phyloP scores from a whole-genome alignment of 2,888 invertebrate species.

The Troides oblongomaculatus region DNA sequence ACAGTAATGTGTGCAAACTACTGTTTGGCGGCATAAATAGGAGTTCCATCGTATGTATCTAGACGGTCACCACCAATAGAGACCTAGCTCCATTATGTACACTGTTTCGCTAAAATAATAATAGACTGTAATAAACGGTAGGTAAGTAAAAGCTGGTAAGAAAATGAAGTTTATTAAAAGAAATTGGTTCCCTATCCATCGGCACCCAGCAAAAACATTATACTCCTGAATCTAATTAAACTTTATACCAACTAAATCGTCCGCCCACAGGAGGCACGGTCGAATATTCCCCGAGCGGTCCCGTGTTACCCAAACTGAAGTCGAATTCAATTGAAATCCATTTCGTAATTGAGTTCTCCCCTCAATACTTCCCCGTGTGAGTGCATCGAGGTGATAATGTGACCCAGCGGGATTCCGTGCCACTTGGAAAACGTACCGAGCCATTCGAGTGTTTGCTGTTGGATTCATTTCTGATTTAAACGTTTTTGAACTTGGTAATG shows the following conservation, averaged over 20 bases:
- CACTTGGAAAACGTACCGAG: slow-evolving; percentile 20
- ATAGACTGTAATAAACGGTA: too few species aligned
- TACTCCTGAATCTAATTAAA: slow-evolving; percentile 17
- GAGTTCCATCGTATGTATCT: too few species aligned
- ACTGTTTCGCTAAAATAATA: too few species aligned
- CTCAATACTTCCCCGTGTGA: slow-evolving; percentile 32
- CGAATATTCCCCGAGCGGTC: slow-evolving; percentile 35
- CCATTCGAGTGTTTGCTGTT: slow-evolving; percentile 9
- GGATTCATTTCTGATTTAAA: slow-evolving; percentile 21
- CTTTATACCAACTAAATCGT: slow-evolving; percentile 9
- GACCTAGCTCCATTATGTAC: too few species aligned
- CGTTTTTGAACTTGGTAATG: slow-evolving; percentile 5
- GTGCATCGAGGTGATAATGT: slow-evolving; percentile 29
- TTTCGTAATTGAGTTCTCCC: slow-evolving; percentile 61
- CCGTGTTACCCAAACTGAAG: slow-evolving; percentile 43
- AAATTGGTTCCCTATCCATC: not conserved
- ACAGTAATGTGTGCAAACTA: too few species aligned
- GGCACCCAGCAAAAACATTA: not conserved
- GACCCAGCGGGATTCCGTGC: slow-evolving; percentile 26
- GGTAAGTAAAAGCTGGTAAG: too few species aligned
- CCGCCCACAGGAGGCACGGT: not conserved
- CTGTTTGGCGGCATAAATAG: too few species aligned
- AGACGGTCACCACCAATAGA: too few species aligned
- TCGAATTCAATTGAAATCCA: slow-evolving; percentile 58
- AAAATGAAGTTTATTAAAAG: not conserved